Evolutionary conservation across 2,888 invertebrate species (phyloP), one percentile per base, ranked within the genome.

Genomic region (Cenopis cana): DNA sequence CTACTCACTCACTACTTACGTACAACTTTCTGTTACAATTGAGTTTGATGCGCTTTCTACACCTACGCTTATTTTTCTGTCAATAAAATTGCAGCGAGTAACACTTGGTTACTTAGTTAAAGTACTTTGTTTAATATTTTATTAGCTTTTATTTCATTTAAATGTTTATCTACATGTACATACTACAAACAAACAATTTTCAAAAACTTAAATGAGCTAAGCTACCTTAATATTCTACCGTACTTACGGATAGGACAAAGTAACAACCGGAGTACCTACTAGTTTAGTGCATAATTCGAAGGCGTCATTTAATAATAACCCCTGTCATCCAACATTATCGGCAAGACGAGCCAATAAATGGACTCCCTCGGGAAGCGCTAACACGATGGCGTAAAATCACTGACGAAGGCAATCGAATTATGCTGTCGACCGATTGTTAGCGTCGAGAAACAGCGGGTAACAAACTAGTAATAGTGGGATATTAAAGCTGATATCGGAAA

Each of bases 331-430:
- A 36, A 38, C 20, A 52, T 36, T 18, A 64, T 52, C 52, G 33
- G 36, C 18, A 38, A 52, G 62, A 62, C 50, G 33, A 36, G 10
- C 9, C 62, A 36, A 36, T 38, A 64, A 54, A 54, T 68, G 41
- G 60, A 18, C 29, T 54, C 59, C 29, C 41, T 11, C 18, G 54
- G 59, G 68, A 68, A 20, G 9, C 62, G 52, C 20, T 24, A 59
- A 54, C 68, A 46, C 18, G 41, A 41, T 29, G 18, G 54, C 68
- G 68, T 52, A 38, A 57, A 59, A 60, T 68, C 68, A 68, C 68
- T 59, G 59, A n/a, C 56, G 17, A 41, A 36, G 52, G 52, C 60
- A 69, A 69, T 62, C 61, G 14, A 61, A 61, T 68, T 61, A 68
- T 33, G 55, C 24, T 46, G 29, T 33, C 41, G 41, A 24, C 17